Evolutionary conservation across 2,888 invertebrate species (phyloP).

Genomic region (Lochmaea crataegi): DNA sequence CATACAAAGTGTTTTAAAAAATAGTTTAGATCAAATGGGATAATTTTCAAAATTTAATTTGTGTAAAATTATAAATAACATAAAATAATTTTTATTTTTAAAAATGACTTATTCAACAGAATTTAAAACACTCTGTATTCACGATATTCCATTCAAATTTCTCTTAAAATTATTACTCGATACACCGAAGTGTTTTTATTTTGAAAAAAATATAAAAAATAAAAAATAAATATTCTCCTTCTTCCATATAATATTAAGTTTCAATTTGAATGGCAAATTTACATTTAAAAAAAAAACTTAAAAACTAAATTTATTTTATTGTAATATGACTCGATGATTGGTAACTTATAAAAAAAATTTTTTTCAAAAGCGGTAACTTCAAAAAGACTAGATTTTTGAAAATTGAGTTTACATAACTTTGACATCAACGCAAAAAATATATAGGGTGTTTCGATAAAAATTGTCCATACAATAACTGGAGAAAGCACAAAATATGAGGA

Average conservation of each 20-base stretch:
- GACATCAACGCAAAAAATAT: neutral
- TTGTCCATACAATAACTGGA: neutral
- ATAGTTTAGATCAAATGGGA: too few species aligned
- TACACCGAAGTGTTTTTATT: neutral
- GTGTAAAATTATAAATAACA: too few species aligned
- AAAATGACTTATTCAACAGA: too few species aligned
- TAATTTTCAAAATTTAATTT: too few species aligned
- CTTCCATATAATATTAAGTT: neutral
- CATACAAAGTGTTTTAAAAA: too few species aligned
- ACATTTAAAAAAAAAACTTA: neutral
- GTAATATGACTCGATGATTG: constrained; percentile 1
- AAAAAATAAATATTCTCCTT: too few species aligned
- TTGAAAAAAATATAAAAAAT: neutral
- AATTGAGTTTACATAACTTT: neutral
- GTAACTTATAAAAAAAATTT: neutral
- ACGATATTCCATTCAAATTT: too few species aligned
- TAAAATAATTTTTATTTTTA: too few species aligned
- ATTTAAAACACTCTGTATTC: too few species aligned
- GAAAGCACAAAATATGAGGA: too few species aligned
- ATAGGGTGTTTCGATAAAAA: neutral
- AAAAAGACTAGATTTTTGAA: constrained; percentile 14
- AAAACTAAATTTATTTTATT: neutral
- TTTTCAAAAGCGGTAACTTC: constrained; percentile 11
- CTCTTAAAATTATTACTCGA: too few species aligned
- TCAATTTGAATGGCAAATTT: neutral